Percentiles rank a stretch among this genome's conserved stretches.
Conservation (phyloP, 2,113 vertebrate genomes). For the Garra rufa region DNA sequence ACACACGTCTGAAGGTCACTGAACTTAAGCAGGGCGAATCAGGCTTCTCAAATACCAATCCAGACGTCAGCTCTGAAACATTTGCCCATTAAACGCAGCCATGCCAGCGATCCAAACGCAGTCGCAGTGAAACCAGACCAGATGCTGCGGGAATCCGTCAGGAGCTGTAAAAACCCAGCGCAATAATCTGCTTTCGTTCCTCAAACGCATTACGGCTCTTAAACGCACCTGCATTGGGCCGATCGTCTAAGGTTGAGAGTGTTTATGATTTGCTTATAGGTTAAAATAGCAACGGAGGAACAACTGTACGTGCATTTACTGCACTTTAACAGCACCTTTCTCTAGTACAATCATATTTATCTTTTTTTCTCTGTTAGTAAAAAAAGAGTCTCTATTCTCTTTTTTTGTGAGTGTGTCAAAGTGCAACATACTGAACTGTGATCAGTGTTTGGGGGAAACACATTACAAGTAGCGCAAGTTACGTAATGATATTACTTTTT, state of each 20-base stretch:
- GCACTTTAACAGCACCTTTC: not conserved
- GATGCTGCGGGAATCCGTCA: constrained; percentile 66
- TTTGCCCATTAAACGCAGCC: constrained; percentile 80
- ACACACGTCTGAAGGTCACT: constrained; percentile 74
- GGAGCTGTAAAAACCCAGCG: constrained; percentile 21
- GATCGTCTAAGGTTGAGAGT: constrained; percentile 36
- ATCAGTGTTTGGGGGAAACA: no score
- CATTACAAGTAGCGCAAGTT: no score
- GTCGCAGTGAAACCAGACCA: constrained; percentile 78
- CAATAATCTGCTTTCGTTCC: constrained; percentile 55
- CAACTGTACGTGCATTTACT: not conserved
- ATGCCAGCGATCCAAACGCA: constrained; percentile 66
- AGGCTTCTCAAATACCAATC: constrained; percentile 70
- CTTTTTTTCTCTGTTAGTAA: not conserved
- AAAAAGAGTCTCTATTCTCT: no score
- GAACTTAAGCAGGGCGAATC: constrained; percentile 73
- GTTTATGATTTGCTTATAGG: constrained; percentile 46
- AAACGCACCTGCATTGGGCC: constrained; percentile 52
- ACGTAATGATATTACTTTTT: no score
- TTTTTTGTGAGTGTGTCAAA: no score
- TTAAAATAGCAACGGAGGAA: constrained; percentile 20
- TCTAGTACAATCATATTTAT: not conserved
- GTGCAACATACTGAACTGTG: not conserved
- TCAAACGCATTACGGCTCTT: constrained; percentile 61
- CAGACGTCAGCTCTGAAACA: constrained; percentile 71